Percentiles rank a stretch among this genome's conserved stretches.
These are phyloP conservation scores for Lordiphosa stackelbergi DNA, from an alignment of 1,140 invertebrate genomes.

Conservation along the genomic window DNA sequence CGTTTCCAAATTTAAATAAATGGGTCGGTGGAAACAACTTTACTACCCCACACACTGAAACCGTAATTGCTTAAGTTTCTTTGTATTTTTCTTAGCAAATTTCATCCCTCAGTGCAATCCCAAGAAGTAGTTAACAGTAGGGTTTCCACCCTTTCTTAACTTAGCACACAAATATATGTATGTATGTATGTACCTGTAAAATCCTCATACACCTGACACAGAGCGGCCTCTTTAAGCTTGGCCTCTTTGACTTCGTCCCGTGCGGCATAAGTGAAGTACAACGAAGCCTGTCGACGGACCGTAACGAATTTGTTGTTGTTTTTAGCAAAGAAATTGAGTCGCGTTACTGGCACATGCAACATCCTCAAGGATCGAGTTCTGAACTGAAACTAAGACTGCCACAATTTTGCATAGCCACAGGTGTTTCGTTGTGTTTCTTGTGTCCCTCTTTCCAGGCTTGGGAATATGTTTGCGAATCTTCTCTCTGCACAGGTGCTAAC, in stretches of 20 bases:
- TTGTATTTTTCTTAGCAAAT: not conserved
- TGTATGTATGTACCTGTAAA: slow-evolving; percentile 49
- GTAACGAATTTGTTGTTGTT: slow-evolving; percentile 42
- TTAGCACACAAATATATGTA: not conserved
- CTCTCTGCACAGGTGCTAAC: slow-evolving; percentile 42
- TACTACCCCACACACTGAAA: too few species aligned
- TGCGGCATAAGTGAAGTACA: slow-evolving; percentile 58
- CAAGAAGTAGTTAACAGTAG: slow-evolving; percentile 9
- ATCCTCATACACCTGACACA: slow-evolving; percentile 67
- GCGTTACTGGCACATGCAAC: slow-evolving; percentile 44
- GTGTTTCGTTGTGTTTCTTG: slow-evolving; percentile 16
- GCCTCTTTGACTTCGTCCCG: slow-evolving; percentile 40
- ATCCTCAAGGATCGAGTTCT: slow-evolving; percentile 46
- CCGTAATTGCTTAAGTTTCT: too few species aligned
- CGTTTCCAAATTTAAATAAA: too few species aligned
- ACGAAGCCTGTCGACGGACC: slow-evolving; percentile 46
- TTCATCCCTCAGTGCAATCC: slow-evolving; percentile 16
- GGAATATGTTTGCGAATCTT: slow-evolving; percentile 1
- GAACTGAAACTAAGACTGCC: slow-evolving; percentile 45
- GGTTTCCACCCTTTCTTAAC: slow-evolving; percentile 1
- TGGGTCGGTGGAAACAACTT: too few species aligned
- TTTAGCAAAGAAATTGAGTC: slow-evolving; percentile 15
- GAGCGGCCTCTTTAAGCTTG: slow-evolving; percentile 44
- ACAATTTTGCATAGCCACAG: slow-evolving; percentile 53
- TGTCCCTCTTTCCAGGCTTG: not conserved